Evolutionary conservation across 2,888 invertebrate species (phyloP), one percentile per base, ranked within the genome.

Genomic region (Thereva unica): DNA sequence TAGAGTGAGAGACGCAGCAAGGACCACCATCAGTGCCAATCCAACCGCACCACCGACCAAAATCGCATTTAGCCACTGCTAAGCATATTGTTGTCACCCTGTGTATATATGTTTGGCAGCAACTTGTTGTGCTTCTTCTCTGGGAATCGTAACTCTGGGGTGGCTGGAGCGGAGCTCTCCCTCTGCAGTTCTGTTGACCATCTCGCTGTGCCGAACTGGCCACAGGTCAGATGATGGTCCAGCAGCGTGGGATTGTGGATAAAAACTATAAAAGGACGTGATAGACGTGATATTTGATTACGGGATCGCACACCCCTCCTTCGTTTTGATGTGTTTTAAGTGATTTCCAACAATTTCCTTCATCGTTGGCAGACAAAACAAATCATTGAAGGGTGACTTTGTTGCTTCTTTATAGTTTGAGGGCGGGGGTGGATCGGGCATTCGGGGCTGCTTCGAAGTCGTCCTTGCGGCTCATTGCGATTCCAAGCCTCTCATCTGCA

Each of bases 261-360:
- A 9, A 52, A 52, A 52, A 8, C 23, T 35, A 52, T 2, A 7
- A 52, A 23, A 8, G 37, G 37, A 52, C 35, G 50, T 50, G 23
- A 23, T 38, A 6, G 38, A 53, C 53, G 53, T 53, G 53, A 53
- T 53, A 53, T 37, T 35, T 38, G 40, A 40, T 38, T 52, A 52
- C 53, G 23, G 23, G 1, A 3, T 52, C 8, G 52, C 12, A 9
- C 6, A 23, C 44, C 12, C 34, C 34, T 37, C 42, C 8, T 42
- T 42, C 37, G 35, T 57, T 47, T 23, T 23, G 1, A 23, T 59
- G 47, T 44, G 9, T 59, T 59, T 59, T 59, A 59, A 59, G 59
- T 37, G 47, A 59, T 37, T 59, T 59, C 47, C 49, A 45, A 59
- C 59, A 47, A 59, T 59, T 59, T 59, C 45, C 59, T 59, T 45